These are phyloP conservation scores for Passer domesticus DNA, from an alignment of 2,113 vertebrate species.

Conservation along the genomic window DNA sequence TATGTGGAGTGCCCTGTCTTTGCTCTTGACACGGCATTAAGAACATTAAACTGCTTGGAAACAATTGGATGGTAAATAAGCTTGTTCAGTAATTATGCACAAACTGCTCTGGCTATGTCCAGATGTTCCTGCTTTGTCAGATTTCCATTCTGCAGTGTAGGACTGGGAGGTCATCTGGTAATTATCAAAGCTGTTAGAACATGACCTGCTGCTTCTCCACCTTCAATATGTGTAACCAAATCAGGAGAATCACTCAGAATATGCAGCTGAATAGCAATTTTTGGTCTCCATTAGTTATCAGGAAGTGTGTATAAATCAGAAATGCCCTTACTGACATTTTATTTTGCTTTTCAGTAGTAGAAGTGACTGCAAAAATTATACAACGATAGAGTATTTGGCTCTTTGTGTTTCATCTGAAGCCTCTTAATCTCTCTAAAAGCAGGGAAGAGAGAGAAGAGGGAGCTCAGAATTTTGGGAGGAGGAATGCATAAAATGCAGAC, in stretches of 20 bases:
- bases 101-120: background rate
- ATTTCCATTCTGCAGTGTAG: background rate
- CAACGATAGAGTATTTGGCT: background rate
- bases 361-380: background rate
- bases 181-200: background rate
- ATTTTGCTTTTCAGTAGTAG: background rate
- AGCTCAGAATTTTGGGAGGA: background rate
- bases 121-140: conserved; percentile 11
- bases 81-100: conserved; percentile 1
- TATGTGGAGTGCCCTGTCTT: background rate
- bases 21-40: background rate
- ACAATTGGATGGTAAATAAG: background rate
- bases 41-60: background rate
- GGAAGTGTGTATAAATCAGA: background rate
- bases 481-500: conserved; percentile 48
- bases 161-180: background rate
- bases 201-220: background rate
- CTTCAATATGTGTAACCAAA: background rate
- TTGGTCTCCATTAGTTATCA: background rate
- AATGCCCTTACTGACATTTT: background rate
- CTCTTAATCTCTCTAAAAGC: background rate
- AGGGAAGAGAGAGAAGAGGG: background rate
- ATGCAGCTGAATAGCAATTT: background rate
- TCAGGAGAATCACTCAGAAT: background rate
- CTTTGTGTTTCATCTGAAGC: background rate